Evolutionary conservation across 2,113 vertebrate genomes (phyloP), one percentile per base, ranked within the genome.

Genomic region (Probosciger aterrimus): DNA sequence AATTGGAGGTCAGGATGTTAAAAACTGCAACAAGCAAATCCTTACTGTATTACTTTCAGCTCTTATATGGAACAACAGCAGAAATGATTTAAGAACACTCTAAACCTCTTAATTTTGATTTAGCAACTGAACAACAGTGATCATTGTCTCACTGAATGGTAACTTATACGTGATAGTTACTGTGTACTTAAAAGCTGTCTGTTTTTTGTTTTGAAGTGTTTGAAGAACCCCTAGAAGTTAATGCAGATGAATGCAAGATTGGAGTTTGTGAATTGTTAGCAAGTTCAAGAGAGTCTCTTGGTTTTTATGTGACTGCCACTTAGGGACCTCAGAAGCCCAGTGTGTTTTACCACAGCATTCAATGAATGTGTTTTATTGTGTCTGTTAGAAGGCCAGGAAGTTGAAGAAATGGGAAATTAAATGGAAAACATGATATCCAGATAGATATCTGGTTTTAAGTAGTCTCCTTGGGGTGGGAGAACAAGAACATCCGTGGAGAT

Each of bases 351-450:
- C 33, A 14, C 6, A 19, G 23, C 4, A 6, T 65, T 65, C 47
- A n/a, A 0, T 60, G 22, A 15, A 30, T 35, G 39, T 22, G n/a
- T 35, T 41, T 87, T 92, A 12, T 55, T 52, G 28, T 87, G 37
- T 65, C 19, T 68, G 9, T 57, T 67, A 55, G 43, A 68, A 86
- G 67, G 49, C 59, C 10, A 20, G 24, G 59, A 41, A 91, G 23
- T 35, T 93, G 69, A 37, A 78, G 71, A 55, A 64, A 41, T 18
- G 17, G 23, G 44, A 70, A 89, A 27, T 65, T 4, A 55, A 49
- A 30, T 41, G 16, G 31, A 57, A 71, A 79, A 55, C 0, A 0
- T 41, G 18, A 9, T 74, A 35, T 30, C 27, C 7, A n/a, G 9
- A 13, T 46, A 63, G 20, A 7, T 75, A 15, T 0, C 22, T 91